phyloP scores from a whole-genome alignment of 1,140 invertebrate species.

The Paralvinella palmiformis region DNA sequence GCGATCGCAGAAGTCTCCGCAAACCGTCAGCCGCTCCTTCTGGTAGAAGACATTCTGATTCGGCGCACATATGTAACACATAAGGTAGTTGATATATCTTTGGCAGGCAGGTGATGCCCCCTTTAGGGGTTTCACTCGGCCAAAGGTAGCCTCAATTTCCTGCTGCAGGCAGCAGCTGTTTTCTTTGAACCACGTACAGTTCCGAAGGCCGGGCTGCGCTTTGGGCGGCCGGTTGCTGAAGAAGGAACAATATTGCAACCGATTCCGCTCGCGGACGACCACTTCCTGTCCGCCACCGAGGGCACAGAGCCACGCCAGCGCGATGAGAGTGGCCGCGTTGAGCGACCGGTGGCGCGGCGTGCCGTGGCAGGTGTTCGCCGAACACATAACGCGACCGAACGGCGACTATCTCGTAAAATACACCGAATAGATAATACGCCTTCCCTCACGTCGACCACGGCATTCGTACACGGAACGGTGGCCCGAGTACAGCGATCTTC shows the following conservation, averaged over 20 bases:
- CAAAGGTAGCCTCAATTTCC: constrained; percentile 48
- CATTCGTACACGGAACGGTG: background rate
- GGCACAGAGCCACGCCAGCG: background rate
- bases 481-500: background rate
- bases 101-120: constrained; percentile 45
- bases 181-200: constrained; percentile 50
- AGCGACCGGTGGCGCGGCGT: background rate
- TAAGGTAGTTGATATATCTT: constrained; percentile 47
- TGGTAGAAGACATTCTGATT: constrained; percentile 46
- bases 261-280: background rate
- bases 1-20: constrained; percentile 45
- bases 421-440: background rate
- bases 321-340: background rate
- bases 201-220: constrained; percentile 44
- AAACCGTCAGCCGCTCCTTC: constrained; percentile 44
- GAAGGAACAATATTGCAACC: constrained; percentile 45
- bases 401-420: background rate
- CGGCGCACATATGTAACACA: constrained; percentile 51
- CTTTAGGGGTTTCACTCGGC: constrained; percentile 44
- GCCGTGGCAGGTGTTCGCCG: background rate
- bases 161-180: constrained; percentile 49
- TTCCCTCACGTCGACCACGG: background rate
- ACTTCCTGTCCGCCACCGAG: background rate
- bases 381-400: background rate
- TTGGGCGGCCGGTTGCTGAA: constrained; percentile 48